Evolutionary conservation across 64 coral and sea anemone genomes (phyloP).

Genomic region (Trachythela sp.): DNA sequence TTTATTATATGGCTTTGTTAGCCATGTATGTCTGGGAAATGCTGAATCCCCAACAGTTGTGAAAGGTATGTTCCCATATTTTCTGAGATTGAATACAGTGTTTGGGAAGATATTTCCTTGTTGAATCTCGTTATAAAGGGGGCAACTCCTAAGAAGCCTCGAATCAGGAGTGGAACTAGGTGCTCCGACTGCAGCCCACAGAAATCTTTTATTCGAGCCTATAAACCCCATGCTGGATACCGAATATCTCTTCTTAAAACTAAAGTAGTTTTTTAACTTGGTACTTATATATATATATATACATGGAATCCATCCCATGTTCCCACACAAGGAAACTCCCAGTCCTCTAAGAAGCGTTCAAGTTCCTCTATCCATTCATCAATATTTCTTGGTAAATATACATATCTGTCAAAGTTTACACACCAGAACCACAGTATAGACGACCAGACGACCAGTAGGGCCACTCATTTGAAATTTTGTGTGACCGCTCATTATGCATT

Average conservation of each 20-base stretch:
- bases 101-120: slow-evolving; percentile 37
- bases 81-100: slow-evolving; percentile 19
- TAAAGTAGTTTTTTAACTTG: slow-evolving; percentile 58
- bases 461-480: too few species aligned
- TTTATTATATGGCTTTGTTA: background rate
- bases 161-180: slow-evolving; percentile 55
- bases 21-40: background rate
- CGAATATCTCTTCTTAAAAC: slow-evolving; percentile 59
- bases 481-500: too few species aligned
- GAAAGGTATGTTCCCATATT: slow-evolving; percentile 38
- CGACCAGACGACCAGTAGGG: too few species aligned
- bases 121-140: slow-evolving; percentile 50
- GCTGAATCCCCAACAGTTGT: slow-evolving; percentile 13
- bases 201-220: slow-evolving; percentile 44
- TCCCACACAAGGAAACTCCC: slow-evolving; percentile 53
- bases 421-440: background rate
- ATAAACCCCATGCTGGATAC: slow-evolving; percentile 54
- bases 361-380: slow-evolving; percentile 50
- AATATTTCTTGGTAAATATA: background rate
- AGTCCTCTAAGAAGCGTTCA: slow-evolving; percentile 46
- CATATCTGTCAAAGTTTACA: background rate
- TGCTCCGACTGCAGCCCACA: slow-evolving; percentile 57
- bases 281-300: slow-evolving; percentile 47
- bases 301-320: slow-evolving; percentile 59
- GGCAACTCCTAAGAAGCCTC: slow-evolving; percentile 37